Evolutionary conservation across 1,140 invertebrate species (phyloP), one percentile per base, ranked within the genome.

Genomic region (Teleopsis dalmanni): DNA sequence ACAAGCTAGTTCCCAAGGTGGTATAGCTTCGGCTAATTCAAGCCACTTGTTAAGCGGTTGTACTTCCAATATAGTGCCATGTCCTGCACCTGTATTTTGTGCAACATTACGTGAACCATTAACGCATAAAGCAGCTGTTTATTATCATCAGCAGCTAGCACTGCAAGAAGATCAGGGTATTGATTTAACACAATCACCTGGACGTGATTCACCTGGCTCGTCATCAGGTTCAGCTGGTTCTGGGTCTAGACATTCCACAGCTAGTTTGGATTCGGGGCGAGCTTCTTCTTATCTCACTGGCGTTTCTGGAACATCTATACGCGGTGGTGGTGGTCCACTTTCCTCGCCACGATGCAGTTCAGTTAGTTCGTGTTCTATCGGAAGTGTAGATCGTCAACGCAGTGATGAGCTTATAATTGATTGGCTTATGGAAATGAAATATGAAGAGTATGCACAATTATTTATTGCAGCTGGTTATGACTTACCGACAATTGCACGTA

Each of bases 401-500:
- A 68, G 65, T 85, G 91, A 95, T 70, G 81, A 84, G 57, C 93
- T 98, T 62, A 88, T 98, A 50, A 82, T 98, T 52, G 84, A 88
- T 48, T 99, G 95, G 94, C 74, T 99, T 57, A 82, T 87, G 31
- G 92, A 96, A 63, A 78, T 99, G 31, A 89, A 93, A 62, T 94
- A 95, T 75, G 94, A 95, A 69, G 91, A 98, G 68, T 99, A 99
- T 73, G 90, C 91, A 54, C 80, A 87, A 27, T 79, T 95, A 19
- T 99, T 99, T 73, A 80, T 93, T 38, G 82, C 88, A 18, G 92
- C 95, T 33, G 96, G 95, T 27, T 99, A 99, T 71, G 96, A 99
- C 75, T 83, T 99, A 75, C 85, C 91, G 18, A 98, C 95, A 1
- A 95, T 98, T 59, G 91, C 91, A 21, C 78, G 93, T 50, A 98